Conservation (phyloP, 2,888 invertebrate species). For the Tuta absoluta region DNA sequence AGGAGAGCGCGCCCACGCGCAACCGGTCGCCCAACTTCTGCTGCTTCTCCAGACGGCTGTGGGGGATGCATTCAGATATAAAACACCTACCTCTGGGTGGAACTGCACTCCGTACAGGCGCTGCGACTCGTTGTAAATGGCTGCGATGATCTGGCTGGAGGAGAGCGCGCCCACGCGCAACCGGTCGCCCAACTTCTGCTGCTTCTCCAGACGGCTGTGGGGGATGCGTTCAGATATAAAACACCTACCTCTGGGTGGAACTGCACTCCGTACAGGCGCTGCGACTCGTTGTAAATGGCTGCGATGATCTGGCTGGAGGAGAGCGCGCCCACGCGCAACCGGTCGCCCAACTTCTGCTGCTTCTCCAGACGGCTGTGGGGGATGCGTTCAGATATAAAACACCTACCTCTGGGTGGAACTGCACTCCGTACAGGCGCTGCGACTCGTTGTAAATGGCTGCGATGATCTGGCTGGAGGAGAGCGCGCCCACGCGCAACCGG, state of each 20-base stretch:
- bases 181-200: too few relatives aligned
- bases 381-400: background rate
- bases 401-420: conserved; percentile 97
- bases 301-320: conserved; percentile 90
- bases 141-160: conserved; percentile 89
- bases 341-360: conserved; percentile 93
- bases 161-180: conserved; percentile 94
- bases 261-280: conserved; percentile 96
- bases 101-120: conserved; percentile 98
- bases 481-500: conserved; percentile 92
- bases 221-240: background rate
- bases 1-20: conserved; percentile 91
- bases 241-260: conserved; percentile 95
- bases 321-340: conserved; percentile 92
- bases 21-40: too few relatives aligned
- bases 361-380: conserved; percentile 89
- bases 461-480: conserved; percentile 88
- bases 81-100: conserved; percentile 94
- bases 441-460: conserved; percentile 96
- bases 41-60: conserved; percentile 92
- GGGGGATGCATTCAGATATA: background rate
- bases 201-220: conserved; percentile 82
- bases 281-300: conserved; percentile 94
- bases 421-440: conserved; percentile 95
- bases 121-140: conserved; percentile 94